Base-by-base conservation (phyloP, 1,140 invertebrate species). In the Lepidotrigona ventralis region DNA sequence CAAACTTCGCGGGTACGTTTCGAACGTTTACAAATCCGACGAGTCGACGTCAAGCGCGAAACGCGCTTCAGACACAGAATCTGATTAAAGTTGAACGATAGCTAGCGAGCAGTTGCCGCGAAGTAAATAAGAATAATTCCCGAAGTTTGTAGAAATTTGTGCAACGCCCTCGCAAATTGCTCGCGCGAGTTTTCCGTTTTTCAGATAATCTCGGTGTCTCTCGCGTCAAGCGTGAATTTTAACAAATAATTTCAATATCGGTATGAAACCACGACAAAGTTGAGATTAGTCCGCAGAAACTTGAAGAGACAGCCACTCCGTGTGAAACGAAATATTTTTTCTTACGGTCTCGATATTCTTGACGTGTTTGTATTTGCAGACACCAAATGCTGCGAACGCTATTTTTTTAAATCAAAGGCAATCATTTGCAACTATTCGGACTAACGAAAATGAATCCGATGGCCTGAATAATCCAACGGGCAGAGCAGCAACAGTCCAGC, bases 341-440 rank as follows among this genome's bases (percentile, higher is more conserved):
- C 3, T 39, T 39, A 39, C 6, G 39, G 39, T 6, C 6, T 46
- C 23, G n/a, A 21, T 46, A 69, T 68, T 33, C 8, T 21, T 23
- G 29, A 23, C 3, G 11, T 14, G 0, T 21, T 68, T 68, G 4
- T 15, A 21, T 26, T 39, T 39, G 19, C 6, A 51, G 51, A 51
- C 17, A 51, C 0, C 9, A 70, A 46, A 9, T n/a, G n/a, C 23
- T 2, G 8, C 5, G 11, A 17, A 26, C n/a, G n/a, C 2, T 51
- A 51, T 71, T 58, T 74, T 58, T 74, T 3, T 23, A 74, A 58
- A 74, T n/a, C 46, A 21, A 17, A 21, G 51, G 9, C 54, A 33
- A 58, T n/a, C 29, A 74, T 74, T 74, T 74, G 15, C 29, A 74
- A 58, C 56, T 58, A 58, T 58, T 74, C 9, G 54, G 29, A 74